These are phyloP conservation scores for Eurypyga helias DNA, from an alignment of 2,113 vertebrate genomes.

Conservation along the genomic window DNA sequence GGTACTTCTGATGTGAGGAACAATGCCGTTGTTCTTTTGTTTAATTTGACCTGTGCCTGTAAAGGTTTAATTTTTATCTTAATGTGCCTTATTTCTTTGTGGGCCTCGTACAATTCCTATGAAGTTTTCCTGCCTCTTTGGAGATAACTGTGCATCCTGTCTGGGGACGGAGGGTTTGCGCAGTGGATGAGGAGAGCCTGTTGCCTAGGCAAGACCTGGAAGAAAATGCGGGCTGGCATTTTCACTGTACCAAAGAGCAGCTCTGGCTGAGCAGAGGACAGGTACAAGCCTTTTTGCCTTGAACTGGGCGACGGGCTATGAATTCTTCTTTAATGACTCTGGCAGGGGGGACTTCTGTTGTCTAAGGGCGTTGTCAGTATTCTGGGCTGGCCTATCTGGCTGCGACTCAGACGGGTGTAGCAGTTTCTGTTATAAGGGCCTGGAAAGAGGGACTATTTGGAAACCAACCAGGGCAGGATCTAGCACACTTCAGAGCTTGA, in stretches of 20 bases:
- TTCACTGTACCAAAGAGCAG: background rate
- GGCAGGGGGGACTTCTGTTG: background rate
- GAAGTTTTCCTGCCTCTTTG: background rate
- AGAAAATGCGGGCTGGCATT: background rate
- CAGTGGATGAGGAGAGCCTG: background rate
- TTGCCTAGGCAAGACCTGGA: background rate
- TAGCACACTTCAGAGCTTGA: background rate
- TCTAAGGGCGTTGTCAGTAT: background rate
- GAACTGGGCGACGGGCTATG: background rate
- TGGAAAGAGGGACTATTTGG: constrained; percentile 27
- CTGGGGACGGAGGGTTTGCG: background rate
- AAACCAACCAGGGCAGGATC: background rate
- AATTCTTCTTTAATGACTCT: constrained; percentile 19
- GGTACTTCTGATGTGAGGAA: background rate
- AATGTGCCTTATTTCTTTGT: background rate
- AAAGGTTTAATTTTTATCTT: background rate
- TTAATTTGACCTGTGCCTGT: background rate
- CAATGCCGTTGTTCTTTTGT: background rate
- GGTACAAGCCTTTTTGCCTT: background rate
- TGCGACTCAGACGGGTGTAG: constrained; percentile 17
- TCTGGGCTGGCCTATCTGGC: constrained; percentile 1
- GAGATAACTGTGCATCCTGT: background rate
- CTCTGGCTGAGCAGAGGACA: background rate
- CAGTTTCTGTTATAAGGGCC: constrained; percentile 39
- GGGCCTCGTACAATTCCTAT: background rate